A percentile compares a stretch with the other conserved stretches of the same genome.
phyloP scores from a whole-genome alignment of 2,797 vertebrate genomes.

The Thamnophis elegans region DNA sequence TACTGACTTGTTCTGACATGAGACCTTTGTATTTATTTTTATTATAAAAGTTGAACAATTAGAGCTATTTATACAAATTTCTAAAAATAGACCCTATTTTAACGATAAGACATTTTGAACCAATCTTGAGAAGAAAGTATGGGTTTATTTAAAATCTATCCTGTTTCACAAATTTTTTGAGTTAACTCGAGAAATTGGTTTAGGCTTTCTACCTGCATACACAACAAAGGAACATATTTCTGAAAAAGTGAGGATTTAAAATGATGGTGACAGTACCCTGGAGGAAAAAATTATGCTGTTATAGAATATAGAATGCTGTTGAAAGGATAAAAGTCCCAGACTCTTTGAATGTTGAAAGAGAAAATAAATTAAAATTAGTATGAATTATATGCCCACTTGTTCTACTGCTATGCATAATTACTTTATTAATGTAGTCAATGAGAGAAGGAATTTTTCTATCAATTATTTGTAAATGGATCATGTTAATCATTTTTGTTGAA shows the following conservation, averaged over 20 bases:
- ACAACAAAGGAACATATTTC: slow-evolving; percentile 6
- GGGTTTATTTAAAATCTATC: neutral
- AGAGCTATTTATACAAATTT: neutral
- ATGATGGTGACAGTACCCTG: slow-evolving; percentile 9
- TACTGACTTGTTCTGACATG: neutral
- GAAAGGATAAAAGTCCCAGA: neutral
- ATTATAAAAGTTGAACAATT: neutral
- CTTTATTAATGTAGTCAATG: neutral
- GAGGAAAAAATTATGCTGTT: slow-evolving; percentile 1
- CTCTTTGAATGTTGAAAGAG: slow-evolving; percentile 10
- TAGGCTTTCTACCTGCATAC: slow-evolving; percentile 4
- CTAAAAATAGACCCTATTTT: neutral
- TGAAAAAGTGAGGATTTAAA: slow-evolving; percentile 1
- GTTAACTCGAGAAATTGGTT: slow-evolving; percentile 1
- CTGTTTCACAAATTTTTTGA: neutral
- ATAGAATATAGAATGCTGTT: slow-evolving; percentile 2
- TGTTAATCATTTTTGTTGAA: neutral
- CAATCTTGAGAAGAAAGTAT: neutral
- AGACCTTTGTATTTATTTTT: neutral
- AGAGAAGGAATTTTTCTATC: neutral
- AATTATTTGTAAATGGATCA: neutral
- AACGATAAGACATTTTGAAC: neutral
- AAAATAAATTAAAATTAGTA: neutral
- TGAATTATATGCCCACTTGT: neutral
- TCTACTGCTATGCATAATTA: neutral